phyloP scores from a whole-genome alignment of 2,113 vertebrate genomes.

The Montifringilla adamsi region DNA sequence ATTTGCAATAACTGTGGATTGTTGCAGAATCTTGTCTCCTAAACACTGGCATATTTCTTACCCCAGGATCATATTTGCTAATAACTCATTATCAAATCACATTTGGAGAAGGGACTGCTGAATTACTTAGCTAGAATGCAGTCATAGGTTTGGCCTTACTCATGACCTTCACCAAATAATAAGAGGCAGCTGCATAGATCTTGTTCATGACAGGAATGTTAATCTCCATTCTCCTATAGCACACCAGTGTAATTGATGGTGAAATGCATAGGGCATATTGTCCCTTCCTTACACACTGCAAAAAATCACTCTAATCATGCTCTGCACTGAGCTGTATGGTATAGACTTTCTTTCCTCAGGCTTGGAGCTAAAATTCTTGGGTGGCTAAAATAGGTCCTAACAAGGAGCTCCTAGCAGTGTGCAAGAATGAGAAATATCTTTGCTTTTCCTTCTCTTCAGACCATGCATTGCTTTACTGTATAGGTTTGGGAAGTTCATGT shows the following conservation, averaged over 20 bases:
- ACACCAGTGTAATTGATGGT: neutral
- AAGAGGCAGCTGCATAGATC: neutral
- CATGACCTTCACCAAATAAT: constrained; percentile 38
- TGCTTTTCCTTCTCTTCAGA: neutral
- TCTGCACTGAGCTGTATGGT: neutral
- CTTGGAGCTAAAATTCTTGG: neutral
- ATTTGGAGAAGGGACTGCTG: neutral
- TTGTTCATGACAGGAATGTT: constrained; percentile 16
- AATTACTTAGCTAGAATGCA: neutral
- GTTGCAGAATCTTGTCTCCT: neutral
- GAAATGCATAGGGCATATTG: neutral
- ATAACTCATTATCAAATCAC: neutral
- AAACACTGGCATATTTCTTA: neutral
- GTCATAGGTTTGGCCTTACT: constrained; percentile 23
- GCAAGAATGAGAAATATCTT: neutral
- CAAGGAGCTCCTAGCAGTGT: neutral
- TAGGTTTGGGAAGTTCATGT: neutral
- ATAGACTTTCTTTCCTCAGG: neutral
- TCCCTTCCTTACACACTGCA: neutral
- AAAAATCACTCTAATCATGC: neutral
- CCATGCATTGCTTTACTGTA: neutral
- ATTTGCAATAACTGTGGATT: neutral
- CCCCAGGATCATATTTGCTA: neutral
- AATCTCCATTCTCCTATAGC: neutral
- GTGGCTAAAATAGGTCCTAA: neutral